Conservation (phyloP, 2,797 vertebrate species). For the Paramormyrops hopkinsi region DNA sequence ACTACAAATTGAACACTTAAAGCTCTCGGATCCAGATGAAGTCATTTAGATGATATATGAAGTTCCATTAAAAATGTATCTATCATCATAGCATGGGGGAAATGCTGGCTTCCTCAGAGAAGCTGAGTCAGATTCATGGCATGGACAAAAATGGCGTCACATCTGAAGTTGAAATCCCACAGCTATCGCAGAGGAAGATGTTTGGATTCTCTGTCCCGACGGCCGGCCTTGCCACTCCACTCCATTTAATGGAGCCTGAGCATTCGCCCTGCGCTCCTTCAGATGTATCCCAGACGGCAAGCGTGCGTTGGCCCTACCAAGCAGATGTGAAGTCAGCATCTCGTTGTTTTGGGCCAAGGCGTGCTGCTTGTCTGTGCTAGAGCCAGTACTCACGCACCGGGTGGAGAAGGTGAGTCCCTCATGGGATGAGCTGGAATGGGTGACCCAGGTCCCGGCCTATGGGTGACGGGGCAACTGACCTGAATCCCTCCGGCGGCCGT, state of each 20-base stretch:
- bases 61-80: constrained; percentile 17
- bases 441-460: not conserved
- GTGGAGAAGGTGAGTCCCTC: not conserved
- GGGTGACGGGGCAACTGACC: constrained; percentile 48
- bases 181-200: not conserved
- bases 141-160: not conserved
- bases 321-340: not conserved
- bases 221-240: not conserved
- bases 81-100: not conserved
- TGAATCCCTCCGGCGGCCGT: constrained; percentile 56
- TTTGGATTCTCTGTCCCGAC: not conserved
- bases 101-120: not conserved
- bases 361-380: not conserved
- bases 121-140: not conserved
- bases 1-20: constrained; percentile 8
- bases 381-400: not conserved
- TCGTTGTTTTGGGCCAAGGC: not conserved
- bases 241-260: not conserved
- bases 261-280: not conserved
- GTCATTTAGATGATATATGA: constrained; percentile 12
- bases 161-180: not conserved
- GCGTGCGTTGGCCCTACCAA: not conserved
- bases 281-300: not conserved
- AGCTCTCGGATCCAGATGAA: constrained; percentile 3
- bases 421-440: not conserved